Conservation (phyloP, 2,113 vertebrate species). For the Lamprologus sp. region DNA sequence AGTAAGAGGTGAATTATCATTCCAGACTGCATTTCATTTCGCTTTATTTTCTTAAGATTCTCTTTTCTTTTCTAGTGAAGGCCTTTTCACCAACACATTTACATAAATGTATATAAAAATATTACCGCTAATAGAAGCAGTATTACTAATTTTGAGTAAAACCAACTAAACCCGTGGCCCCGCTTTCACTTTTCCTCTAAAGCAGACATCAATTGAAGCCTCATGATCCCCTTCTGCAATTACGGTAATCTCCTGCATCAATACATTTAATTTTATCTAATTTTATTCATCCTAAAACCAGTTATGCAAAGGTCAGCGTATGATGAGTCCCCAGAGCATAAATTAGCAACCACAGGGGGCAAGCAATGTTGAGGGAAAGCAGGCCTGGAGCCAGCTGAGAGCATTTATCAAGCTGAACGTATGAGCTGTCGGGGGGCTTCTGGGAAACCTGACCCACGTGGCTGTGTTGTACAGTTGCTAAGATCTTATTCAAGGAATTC, state of each 20-base stretch:
- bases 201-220: background rate
- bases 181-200: background rate
- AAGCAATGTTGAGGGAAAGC: background rate
- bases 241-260: background rate
- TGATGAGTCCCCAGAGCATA: background rate
- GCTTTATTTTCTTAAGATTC: background rate
- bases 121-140: background rate
- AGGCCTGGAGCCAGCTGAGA: constrained; percentile 11
- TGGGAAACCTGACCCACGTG: background rate
- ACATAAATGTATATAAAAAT: background rate
- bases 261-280: accelerated
- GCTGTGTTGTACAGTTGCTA: background rate
- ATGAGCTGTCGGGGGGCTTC: background rate
- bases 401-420: background rate
- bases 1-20: background rate
- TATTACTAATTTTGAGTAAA: background rate
- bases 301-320: background rate
- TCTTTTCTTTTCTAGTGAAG: background rate
- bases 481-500: background rate
- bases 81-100: background rate
- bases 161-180: background rate
- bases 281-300: background rate
- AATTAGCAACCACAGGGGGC: background rate
- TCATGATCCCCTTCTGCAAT: background rate
- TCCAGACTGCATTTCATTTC: accelerated